These are phyloP conservation scores for Malaclemys terrapin DNA, from an alignment of 2,113 vertebrate species.

Conservation along the genomic window DNA sequence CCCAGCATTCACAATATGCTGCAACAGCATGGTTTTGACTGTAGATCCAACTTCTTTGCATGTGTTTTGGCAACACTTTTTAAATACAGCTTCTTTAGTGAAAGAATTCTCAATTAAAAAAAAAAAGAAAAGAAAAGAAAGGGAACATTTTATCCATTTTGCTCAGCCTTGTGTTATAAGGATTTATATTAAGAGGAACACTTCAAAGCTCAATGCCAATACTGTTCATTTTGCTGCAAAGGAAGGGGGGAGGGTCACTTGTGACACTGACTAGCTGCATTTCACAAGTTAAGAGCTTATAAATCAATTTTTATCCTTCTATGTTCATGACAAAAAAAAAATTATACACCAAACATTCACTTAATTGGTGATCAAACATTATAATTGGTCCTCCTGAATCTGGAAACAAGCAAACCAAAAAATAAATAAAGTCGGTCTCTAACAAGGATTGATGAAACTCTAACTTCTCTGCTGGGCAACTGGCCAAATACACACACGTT, in stretches of 20 bases:
- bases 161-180: background rate
- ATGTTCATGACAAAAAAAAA: background rate
- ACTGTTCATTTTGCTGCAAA: background rate
- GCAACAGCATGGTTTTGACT: conserved; percentile 41
- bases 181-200: background rate
- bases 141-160: background rate
- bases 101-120: background rate
- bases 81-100: background rate
- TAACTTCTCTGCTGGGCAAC: background rate
- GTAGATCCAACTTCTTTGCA: background rate
- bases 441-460: background rate
- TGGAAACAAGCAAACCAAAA: background rate
- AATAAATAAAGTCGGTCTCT: background rate
- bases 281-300: background rate
- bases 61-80: conserved; percentile 59
- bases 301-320: background rate
- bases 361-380: background rate
- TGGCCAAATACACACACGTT: rapidly evolving
- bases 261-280: background rate
- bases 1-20: background rate
- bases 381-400: background rate
- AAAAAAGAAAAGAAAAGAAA: background rate
- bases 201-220: background rate
- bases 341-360: background rate
- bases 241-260: background rate